Conservation (phyloP, 1,140 invertebrate species). For the Platyscapa corneri region DNA sequence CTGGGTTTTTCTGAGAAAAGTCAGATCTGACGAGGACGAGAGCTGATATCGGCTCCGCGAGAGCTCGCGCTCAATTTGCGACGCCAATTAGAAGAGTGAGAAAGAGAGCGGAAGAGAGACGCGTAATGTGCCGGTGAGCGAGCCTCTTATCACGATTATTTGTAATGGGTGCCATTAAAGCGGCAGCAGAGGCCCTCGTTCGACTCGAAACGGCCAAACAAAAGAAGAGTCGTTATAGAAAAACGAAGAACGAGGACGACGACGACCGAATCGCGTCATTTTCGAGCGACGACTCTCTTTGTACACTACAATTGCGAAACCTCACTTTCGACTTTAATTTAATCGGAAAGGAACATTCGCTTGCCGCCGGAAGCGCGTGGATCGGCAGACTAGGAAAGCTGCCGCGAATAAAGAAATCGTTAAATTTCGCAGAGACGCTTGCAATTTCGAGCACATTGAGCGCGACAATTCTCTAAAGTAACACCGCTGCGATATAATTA, state of each 20-base stretch:
- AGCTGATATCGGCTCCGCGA: constrained; percentile 8
- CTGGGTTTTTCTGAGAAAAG: neutral
- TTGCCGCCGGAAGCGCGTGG: no score
- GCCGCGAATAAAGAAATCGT: neutral
- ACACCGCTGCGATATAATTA: neutral
- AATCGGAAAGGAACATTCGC: no score
- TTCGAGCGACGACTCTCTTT: neutral
- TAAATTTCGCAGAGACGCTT: neutral
- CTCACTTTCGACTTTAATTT: neutral
- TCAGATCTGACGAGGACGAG: constrained; percentile 34
- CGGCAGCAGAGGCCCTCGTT: constrained; percentile 27
- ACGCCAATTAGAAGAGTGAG: constrained; percentile 39
- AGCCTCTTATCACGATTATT: constrained; percentile 34
- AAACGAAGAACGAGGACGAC: neutral
- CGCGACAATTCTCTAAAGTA: neutral
- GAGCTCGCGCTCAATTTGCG: neutral
- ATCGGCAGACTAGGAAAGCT: neutral
- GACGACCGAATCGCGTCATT: neutral
- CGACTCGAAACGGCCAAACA: neutral
- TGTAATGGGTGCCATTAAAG: constrained; percentile 53
- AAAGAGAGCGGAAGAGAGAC: constrained; percentile 47
- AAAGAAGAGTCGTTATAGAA: neutral
- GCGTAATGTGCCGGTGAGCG: neutral
- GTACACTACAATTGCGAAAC: neutral
- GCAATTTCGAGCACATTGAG: neutral